Base-by-base conservation (phyloP, 1,140 invertebrate species). In the Scaptomyza montana region DNA sequence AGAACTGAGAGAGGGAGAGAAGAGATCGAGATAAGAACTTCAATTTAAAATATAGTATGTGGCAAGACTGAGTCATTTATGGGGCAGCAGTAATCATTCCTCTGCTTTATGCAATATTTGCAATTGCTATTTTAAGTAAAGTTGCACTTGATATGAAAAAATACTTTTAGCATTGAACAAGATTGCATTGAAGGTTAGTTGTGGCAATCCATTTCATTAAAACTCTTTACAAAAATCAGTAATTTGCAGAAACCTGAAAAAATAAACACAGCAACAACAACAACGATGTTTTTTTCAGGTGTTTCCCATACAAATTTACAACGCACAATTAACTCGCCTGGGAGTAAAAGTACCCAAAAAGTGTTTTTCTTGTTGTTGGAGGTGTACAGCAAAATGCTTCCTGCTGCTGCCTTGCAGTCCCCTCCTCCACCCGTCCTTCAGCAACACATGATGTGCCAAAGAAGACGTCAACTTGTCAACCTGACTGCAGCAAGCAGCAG, bases 271-370 rank as follows among this genome's bases (percentile, higher is more conserved):
- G 16, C 16, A 25, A 13, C 16, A 54, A 16, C 41, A 50, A 28
- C 13, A 45, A 55, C 13, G 66, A 62, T 60, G 28, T 2, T 51
- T 12, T 45, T 25, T 39, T 43, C 21, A 45, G 43, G 13, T 36
- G 39, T 33, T 43, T 57, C 68, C 39, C 61, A 71, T 56, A 33
- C 61, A 39, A 71, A 65, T 85, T 84, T 74, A 63, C 66, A 77
- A 77, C 77, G 80, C 80, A 80, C 80, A 84, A 84, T 85, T 85
- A 85, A 77, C n/a, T 74, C 69, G 81, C 77, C 77, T 80, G 80
- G 62, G 68, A 73, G 54, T n/a, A 45, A 30, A 47, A 60, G 53
- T 62, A 54, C 19, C 56, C 56, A 46, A 50, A 39, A 67, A 54
- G 36, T 43, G 33, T 47, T 21, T 16, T 21, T 19, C 33, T 12